phyloP scores from a whole-genome alignment of 2,797 vertebrate genomes.

The Poecilia gillii region DNA sequence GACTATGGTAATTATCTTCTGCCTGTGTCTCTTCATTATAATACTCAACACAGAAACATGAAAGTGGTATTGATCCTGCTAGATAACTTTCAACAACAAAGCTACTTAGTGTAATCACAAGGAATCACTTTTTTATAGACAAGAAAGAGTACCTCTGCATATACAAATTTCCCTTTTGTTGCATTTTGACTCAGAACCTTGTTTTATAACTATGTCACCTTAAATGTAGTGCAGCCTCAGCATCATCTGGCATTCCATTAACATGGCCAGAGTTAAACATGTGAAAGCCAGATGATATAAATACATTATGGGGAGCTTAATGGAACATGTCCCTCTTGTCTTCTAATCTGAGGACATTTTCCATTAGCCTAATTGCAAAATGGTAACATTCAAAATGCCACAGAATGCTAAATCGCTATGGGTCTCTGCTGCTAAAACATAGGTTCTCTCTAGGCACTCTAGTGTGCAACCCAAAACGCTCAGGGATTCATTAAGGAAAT shows the following conservation, averaged over 20 bases:
- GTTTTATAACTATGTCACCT: conserved; percentile 10
- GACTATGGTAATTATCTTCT: conserved; percentile 18
- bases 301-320: conserved; percentile 64
- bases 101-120: background rate
- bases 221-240: conserved; percentile 6
- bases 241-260: conserved; percentile 24
- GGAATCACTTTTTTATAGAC: background rate
- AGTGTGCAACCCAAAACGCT: conserved; percentile 32
- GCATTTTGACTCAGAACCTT: background rate
- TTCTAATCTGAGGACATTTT: conserved; percentile 65
- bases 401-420: conserved; percentile 54
- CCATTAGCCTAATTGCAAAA: conserved; percentile 72
- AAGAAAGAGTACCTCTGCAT: background rate
- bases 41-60: background rate
- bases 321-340: conserved; percentile 54
- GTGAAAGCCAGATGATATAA: conserved; percentile 45
- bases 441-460: conserved; percentile 17
- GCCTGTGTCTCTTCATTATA: conserved; percentile 2
- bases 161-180: background rate
- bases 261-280: conserved; percentile 43
- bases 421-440: conserved; percentile 33
- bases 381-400: conserved; percentile 54
- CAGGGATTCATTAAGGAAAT: conserved; percentile 41
- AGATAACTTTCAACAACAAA: conserved; percentile 8
- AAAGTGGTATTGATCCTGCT: conserved; percentile 9